These are phyloP conservation scores for Pelagia noctiluca DNA, from an alignment of 30 jellyfish, hydroid and myxozoan genomes.

Conservation along the genomic window DNA sequence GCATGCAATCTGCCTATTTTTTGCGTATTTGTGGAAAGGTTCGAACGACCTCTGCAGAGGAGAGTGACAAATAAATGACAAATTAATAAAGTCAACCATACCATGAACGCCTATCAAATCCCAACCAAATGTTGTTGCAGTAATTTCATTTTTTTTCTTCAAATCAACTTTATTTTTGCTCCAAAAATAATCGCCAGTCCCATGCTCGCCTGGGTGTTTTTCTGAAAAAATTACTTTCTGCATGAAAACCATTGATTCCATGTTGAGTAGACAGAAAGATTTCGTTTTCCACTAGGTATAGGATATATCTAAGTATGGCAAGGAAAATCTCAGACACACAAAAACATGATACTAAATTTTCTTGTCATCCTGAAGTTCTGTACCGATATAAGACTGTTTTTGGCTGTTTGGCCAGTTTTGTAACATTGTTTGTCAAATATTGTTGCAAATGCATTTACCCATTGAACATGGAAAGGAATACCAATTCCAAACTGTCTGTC, in stretches of 20 bases:
- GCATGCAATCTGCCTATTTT: neutral
- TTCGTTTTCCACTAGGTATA: neutral
- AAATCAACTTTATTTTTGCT: conserved; percentile 30
- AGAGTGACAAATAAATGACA: neutral
- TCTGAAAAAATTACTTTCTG: neutral
- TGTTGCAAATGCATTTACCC: too few relatives aligned
- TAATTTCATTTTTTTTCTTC: neutral
- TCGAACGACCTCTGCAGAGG: neutral
- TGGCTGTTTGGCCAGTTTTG: too few relatives aligned
- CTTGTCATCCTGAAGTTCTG: neutral
- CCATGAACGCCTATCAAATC: conserved; percentile 62
- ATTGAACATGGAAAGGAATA: too few relatives aligned
- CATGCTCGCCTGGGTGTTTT: conserved; percentile 44
- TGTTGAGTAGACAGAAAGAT: neutral
- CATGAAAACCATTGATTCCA: neutral
- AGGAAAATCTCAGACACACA: too few relatives aligned
- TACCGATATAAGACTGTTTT: neutral
- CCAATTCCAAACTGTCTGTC: too few relatives aligned
- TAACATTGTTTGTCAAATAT: too few relatives aligned
- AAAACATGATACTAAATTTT: neutral
- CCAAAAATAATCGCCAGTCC: conserved; percentile 70
- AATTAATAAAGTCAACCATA: neutral
- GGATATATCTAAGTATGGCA: neutral
- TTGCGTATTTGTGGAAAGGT: neutral
- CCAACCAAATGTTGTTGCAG: conserved; percentile 68